Base-by-base conservation (phyloP, 2,888 invertebrate species). In the Notodonta ziczac region DNA sequence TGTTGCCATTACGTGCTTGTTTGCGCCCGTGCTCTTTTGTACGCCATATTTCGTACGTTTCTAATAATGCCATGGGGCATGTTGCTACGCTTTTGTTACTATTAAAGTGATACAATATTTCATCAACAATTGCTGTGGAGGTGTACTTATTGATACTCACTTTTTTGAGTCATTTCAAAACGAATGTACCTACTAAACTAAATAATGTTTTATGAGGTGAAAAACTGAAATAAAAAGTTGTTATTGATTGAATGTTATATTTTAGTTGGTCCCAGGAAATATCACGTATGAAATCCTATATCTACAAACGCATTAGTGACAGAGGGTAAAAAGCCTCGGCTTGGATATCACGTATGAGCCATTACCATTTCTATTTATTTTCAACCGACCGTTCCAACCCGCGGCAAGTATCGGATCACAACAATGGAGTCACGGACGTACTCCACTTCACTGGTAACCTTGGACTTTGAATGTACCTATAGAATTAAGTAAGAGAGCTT, bases 341-440 rank as follows among this genome's bases (percentile, higher is more conserved):
- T 62, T 57, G 64, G 66, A 69, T 74, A 74, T 76, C 83, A 83
- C 83, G 84, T 84, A 81, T 77, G 67, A 71, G 60, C 76, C 78
- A 77, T 84, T 81, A 77, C 78, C 74, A 74, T 84, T 80, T 72
- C 74, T 81, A 82, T 84, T 85, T 83, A 84, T 84, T 81, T 79
- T 77, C 71, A 70, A 73, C 66, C 68, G 74, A 65, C 67, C 78
- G 64, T 70, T 77, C 62, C 60, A 66, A 74, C 80, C 80, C 73
- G 63, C 72, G 65, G 79, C 78, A 76, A 78, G 79, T 72, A 74
- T 73, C 67, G 74, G 63, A 60, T 65, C 61, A 66, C 72, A 73
- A 81, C 83, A 84, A 86, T 84, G 80, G 73, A 83, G 85, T 84
- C 86, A 85, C 85, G 86, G 74, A 76, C 77, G 70, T 60, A 69